Conservation (phyloP, 1,140 invertebrate species). For the Eupristina koningsbergeri region DNA sequence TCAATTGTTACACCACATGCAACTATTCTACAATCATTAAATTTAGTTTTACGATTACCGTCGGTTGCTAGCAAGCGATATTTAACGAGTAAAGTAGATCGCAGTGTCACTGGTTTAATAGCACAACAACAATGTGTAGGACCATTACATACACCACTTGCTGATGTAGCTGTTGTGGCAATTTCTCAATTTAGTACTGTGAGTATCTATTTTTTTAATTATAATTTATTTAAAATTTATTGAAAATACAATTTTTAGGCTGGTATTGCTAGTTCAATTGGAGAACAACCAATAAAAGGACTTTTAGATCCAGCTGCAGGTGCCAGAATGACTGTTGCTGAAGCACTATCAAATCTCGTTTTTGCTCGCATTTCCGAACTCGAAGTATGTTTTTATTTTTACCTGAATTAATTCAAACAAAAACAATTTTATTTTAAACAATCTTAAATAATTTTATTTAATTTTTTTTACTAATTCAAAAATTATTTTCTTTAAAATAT, state of each 20-base stretch:
- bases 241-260: slow-evolving; percentile 71
- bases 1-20: slow-evolving; percentile 76
- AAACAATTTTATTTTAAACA: too few species aligned
- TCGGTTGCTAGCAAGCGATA: slow-evolving; percentile 96
- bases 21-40: slow-evolving; percentile 79
- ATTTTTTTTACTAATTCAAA: too few species aligned
- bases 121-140: slow-evolving; percentile 99
- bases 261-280: slow-evolving; percentile 94
- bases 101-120: slow-evolving; percentile 95
- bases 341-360: slow-evolving; percentile 95
- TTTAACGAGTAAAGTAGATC: slow-evolving; percentile 95
- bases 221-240: background rate
- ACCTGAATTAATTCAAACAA: background rate
- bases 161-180: slow-evolving; percentile 95
- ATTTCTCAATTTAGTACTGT: slow-evolving; percentile 81
- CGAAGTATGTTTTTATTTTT: slow-evolving; percentile 71
- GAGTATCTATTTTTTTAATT: slow-evolving; percentile 54
- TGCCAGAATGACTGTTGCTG: slow-evolving; percentile 93
- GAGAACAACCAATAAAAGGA: slow-evolving; percentile 97
- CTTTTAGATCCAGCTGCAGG: slow-evolving; percentile 86
- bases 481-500: too few species aligned
- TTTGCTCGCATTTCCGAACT: slow-evolving; percentile 90
- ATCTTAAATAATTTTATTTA: too few species aligned
- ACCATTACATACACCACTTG: slow-evolving; percentile 93
- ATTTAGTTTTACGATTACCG: slow-evolving; percentile 89